Evolutionary conservation across 1,140 invertebrate species (phyloP).

Genomic region (Thaumetopoea pityocampa): DNA sequence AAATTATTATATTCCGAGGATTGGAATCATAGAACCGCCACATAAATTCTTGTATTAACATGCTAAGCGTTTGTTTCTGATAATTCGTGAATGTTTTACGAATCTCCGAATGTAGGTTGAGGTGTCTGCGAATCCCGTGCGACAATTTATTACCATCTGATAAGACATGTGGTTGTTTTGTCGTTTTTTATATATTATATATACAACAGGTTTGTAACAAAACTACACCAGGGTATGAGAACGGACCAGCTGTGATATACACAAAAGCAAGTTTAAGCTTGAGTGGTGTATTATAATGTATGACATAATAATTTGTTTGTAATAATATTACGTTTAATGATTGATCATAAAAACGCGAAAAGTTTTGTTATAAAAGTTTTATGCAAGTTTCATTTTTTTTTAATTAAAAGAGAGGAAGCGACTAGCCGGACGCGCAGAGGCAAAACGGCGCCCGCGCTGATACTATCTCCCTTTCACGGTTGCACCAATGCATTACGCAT

Average conservation of each 20-base stretch:
- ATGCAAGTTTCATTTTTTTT: too few relatives aligned
- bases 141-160: slow-evolving; percentile 13
- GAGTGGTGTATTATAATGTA: too few relatives aligned
- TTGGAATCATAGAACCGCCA: slow-evolving; percentile 52
- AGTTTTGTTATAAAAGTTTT: too few relatives aligned
- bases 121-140: slow-evolving; percentile 22
- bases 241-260: slow-evolving; percentile 7
- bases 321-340: too few relatives aligned
- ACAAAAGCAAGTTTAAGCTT: too few relatives aligned
- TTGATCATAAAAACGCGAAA: too few relatives aligned
- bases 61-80: slow-evolving; percentile 44
- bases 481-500: slow-evolving; percentile 39
- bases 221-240: neutral
- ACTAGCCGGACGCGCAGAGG: slow-evolving; percentile 50
- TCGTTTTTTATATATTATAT: slow-evolving; percentile 5
- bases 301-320: too few relatives aligned
- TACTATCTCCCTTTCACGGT: slow-evolving; percentile 53
- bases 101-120: slow-evolving; percentile 45
- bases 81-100: slow-evolving; percentile 47
- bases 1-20: slow-evolving; percentile 67
- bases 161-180: slow-evolving; percentile 4
- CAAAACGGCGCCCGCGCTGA: slow-evolving; percentile 56
- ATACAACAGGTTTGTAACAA: slow-evolving; percentile 4
- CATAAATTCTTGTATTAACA: slow-evolving; percentile 48
- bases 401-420: slow-evolving; percentile 55